Conservation (phyloP, 2,113 vertebrate species). For the Rutilus rutilus region DNA sequence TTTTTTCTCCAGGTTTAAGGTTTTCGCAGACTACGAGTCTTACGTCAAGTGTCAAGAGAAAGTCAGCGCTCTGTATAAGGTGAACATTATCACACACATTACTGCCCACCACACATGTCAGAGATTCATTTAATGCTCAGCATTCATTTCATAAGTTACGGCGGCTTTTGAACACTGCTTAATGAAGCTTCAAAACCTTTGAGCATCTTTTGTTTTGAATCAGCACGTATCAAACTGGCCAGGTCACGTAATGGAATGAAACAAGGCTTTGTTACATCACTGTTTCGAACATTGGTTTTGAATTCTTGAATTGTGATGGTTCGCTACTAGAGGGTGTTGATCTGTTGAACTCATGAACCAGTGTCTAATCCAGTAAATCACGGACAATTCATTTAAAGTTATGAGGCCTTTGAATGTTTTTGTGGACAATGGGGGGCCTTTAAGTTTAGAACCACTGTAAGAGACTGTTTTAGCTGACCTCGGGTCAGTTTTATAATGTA, state of each 20-base stretch:
- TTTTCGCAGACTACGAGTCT: constrained; percentile 93
- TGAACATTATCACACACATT: constrained; percentile 67
- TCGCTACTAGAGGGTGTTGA: too few relatives aligned
- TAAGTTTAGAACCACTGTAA: too few relatives aligned
- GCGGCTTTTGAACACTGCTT: not conserved
- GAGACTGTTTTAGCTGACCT: not conserved
- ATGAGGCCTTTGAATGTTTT: too few relatives aligned
- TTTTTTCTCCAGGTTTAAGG: constrained; percentile 85
- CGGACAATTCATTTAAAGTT: too few relatives aligned
- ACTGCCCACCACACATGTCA: not conserved
- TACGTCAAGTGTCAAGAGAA: constrained; percentile 89
- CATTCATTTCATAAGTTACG: not conserved
- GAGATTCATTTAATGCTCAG: not conserved
- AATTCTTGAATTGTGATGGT: too few relatives aligned
- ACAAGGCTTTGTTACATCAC: not conserved
- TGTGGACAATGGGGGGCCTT: too few relatives aligned
- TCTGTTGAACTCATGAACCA: too few relatives aligned
- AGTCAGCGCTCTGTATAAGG: constrained; percentile 92
- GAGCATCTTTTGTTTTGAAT: not conserved
- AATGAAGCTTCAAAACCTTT: not conserved
- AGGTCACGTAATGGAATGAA: not conserved
- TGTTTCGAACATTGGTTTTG: too few relatives aligned
- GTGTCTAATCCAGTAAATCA: too few relatives aligned
- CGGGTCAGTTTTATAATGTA: not conserved
- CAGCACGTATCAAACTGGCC: not conserved